Evolutionary conservation across 2,113 vertebrate species (phyloP), one percentile per base, ranked within the genome.

Genomic region (Antechinus stuartii): DNA sequence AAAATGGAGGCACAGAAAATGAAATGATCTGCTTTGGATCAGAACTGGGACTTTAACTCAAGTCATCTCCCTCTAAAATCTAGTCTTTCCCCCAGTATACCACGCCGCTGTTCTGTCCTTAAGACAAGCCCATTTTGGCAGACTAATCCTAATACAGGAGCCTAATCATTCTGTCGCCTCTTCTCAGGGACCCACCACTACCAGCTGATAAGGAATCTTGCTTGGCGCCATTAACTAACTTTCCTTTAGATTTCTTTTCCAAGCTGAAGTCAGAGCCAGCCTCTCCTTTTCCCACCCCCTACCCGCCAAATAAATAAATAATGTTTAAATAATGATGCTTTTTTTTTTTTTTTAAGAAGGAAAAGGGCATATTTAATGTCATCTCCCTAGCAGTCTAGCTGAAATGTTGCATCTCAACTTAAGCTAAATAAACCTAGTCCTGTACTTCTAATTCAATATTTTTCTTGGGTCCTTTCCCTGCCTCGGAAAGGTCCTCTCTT

Each of bases 311-410:
- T 95, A 95, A 96, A 93, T 95, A 96, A 96, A 96, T 94, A 94
- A 95, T 54, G 95, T 46, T 5, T 56, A 90, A 0, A 10, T 7
- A 30, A 68, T 0, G 56, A 96, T 57, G 93, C 89, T 9, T 57
- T 97, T 97, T 95, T 97, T 95, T n/a, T n/a, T 96, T 96, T 92
- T 76, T n/a, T 84, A 68, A 90, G 94, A 95, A 97, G 95, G 92
- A 95, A 97, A 95, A 92, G 93, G 94, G 92, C 50, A 92, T 93
- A 97, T 90, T 97, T 97, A 97, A 98, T 91, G 96, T 96, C 92
- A 96, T 94, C 96, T 97, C 95, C 98, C 97, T 97, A 97, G 95
- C 46, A 92, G 95, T 89, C 96, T 97, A 94, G 92, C 96, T 96
- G 96, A 97, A 98, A 94, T n/a, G 26, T 84, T 89, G 92, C 92